phyloP scores from a whole-genome alignment of 2,797 vertebrate genomes.

The Poeciliopsis turneri region DNA sequence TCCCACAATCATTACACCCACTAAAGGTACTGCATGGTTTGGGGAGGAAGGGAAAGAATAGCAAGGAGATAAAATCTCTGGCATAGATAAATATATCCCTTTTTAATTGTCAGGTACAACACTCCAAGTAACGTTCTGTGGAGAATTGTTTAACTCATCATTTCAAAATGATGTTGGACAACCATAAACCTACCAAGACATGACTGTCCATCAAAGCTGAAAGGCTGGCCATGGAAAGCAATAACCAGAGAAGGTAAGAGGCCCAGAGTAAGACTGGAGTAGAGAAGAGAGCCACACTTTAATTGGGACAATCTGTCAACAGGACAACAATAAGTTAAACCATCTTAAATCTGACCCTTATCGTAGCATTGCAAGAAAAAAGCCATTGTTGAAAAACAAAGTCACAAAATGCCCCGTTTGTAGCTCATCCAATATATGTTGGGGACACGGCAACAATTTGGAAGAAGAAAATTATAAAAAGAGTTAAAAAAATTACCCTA shows the following conservation, averaged over 20 bases:
- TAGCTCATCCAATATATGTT: not conserved
- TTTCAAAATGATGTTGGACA: not conserved
- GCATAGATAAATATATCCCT: not conserved
- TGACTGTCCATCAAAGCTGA: not conserved
- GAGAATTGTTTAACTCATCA: not conserved
- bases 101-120: not conserved
- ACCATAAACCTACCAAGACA: not conserved
- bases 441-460: not conserved
- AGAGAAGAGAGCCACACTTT: not conserved
- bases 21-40: not conserved
- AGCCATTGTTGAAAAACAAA: not conserved
- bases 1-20: not conserved
- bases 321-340: not conserved
- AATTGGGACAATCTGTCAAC: not conserved
- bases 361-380: not conserved
- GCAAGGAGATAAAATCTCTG: not conserved
- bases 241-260: not conserved
- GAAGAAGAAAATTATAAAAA: not conserved
- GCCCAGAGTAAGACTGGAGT: not conserved
- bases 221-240: not conserved
- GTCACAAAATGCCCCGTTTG: not conserved
- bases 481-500: not conserved
- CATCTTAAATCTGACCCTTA: not conserved
- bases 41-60: not conserved
- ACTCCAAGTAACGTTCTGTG: not conserved